Evolutionary conservation across 2,888 invertebrate genomes (phyloP).

Genomic region (Aproaerema taeniolella): DNA sequence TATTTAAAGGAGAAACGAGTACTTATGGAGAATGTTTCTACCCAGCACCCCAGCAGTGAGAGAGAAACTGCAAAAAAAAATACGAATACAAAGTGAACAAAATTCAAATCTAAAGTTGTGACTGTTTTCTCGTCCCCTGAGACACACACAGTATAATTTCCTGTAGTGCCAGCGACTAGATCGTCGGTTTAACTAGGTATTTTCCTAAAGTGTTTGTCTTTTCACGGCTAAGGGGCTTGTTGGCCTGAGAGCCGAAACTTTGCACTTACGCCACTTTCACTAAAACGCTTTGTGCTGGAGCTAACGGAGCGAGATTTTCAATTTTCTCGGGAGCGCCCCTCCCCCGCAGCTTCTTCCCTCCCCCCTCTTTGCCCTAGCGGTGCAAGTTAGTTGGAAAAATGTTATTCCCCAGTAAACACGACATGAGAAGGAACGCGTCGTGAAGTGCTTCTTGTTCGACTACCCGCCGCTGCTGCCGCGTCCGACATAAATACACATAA

Average conservation of each 20-base stretch:
- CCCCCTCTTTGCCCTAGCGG: not conserved
- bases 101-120: too few relatives aligned
- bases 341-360: not conserved
- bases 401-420: conserved; percentile 2
- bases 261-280: conserved; percentile 8
- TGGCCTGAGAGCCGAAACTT: conserved; percentile 11
- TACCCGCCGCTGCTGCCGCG: not conserved
- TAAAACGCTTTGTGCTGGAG: conserved; percentile 8
- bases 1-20: too few relatives aligned
- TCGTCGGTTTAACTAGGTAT: not conserved
- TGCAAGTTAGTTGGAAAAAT: conserved; percentile 7
- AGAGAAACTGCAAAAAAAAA: too few relatives aligned
- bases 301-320: conserved; percentile 11
- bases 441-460: not conserved
- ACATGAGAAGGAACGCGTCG: not conserved
- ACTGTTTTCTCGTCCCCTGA: too few relatives aligned
- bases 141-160: too few relatives aligned
- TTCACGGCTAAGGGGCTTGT: conserved; percentile 10
- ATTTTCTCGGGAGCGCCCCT: conserved; percentile 7
- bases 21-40: too few relatives aligned
- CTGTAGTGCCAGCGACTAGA: not conserved
- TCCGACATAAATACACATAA: not conserved
- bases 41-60: too few relatives aligned
- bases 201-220: conserved; percentile 10
- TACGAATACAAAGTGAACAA: too few relatives aligned